These are phyloP conservation scores for Lithobates pipiens DNA, from an alignment of 2,797 vertebrate species.

Conservation along the genomic window DNA sequence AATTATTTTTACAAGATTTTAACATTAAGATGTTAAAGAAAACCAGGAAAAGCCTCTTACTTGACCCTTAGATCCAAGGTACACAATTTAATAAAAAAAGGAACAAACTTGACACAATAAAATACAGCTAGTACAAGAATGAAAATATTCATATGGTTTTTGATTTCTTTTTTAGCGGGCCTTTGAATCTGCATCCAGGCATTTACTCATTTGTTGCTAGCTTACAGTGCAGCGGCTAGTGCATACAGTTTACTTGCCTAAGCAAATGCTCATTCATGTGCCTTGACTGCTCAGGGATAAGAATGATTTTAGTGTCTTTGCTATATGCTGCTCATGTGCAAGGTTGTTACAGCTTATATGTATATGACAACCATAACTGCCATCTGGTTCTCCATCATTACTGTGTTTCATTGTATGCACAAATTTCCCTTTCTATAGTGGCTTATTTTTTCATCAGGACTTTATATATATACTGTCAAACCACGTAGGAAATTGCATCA, in stretches of 20 bases:
- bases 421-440: too few relatives aligned
- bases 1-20: slow-evolving; percentile 39
- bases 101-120: background rate
- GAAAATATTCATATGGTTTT: too few relatives aligned
- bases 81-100: background rate
- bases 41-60: background rate
- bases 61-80: background rate
- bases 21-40: slow-evolving; percentile 39
- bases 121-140: background rate
- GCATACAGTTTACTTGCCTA: background rate
- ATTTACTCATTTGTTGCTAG: background rate
- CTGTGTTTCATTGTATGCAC: too few relatives aligned
- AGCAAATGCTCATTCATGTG: background rate
- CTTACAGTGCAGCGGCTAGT: background rate
- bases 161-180: too few relatives aligned
- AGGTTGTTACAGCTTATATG: background rate
- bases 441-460: too few relatives aligned
- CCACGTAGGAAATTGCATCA: too few relatives aligned
- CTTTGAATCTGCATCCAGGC: too few relatives aligned
- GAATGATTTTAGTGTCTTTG: background rate
- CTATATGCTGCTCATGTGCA: background rate
- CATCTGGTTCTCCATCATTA: too few relatives aligned
- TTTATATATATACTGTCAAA: too few relatives aligned
- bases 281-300: background rate
- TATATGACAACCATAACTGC: too few relatives aligned